Base-by-base conservation (phyloP, 2,888 invertebrate species). In the Belgica antarctica region DNA sequence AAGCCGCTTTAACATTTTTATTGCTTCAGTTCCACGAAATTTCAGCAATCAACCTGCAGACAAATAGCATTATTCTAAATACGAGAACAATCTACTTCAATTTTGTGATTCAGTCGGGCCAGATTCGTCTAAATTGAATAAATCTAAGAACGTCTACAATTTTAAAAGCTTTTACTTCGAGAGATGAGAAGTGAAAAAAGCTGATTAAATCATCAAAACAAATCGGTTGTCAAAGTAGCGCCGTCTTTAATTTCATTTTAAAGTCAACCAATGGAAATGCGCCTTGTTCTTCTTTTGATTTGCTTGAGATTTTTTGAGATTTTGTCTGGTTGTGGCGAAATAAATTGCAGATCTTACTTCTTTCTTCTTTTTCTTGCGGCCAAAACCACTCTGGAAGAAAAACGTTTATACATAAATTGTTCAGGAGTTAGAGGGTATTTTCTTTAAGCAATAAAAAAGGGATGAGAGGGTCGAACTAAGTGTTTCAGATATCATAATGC, bases 281-380 rank as follows among this genome's bases (percentile, higher is more conserved):
- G 59, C 59, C 19, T 65, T 24, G n/a, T n/a, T 8, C 25, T 47
- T 5, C 24, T 27, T 12, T 19, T 22, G 62, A 62, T 62, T 62
- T 65, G 47, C 52, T 46, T 41, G 15, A n/a, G n/a, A n/a, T 41
- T 24, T 65, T 19, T 65, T 65, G 41, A 17, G 34, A 62, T 62
- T 59, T 41, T 27, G 22, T 68, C 47, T 52, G 27, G 28, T 68
- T 72, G 82, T 82, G 82, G 80, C 83, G 82, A 83, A 83, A 85
- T 86, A 84, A 68, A 57, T 68, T 68, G 57, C 57, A n/a, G 19
- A 47, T 89, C 93, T 93, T 93, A 93, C 93, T 92, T 93, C 92
- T 92, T 93, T 93, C 91, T 92, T 92, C 90, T 92, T 92, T 92
- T 92, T 93, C 92, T 91, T 90, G 89, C 92, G 91, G 90, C 92